phyloP scores from a whole-genome alignment of 2,113 vertebrate genomes.

The Ptilorrhoa leucosticta region DNA sequence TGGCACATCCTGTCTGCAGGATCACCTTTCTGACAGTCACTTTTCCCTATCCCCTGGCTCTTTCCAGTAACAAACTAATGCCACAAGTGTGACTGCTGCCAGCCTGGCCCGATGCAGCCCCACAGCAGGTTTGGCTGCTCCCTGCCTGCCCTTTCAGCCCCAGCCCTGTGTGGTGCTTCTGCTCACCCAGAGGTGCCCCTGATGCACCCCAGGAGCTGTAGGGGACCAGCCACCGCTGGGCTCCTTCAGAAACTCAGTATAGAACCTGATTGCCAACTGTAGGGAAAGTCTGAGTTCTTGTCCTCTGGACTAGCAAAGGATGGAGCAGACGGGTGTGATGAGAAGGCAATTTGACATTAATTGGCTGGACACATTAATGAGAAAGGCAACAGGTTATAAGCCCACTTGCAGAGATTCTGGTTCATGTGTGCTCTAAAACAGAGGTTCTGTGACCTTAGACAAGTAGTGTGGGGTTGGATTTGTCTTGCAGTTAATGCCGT shows the following conservation, averaged over 20 bases:
- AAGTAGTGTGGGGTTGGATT: background rate
- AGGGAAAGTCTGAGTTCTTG: background rate
- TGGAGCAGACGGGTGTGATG: background rate
- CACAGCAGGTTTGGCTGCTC: background rate
- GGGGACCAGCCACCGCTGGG: background rate
- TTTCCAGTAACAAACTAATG: background rate
- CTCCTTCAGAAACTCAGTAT: background rate
- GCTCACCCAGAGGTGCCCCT: background rate
- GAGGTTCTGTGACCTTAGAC: background rate
- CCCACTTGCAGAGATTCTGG: background rate
- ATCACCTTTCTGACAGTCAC: background rate
- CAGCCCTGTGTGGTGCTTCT: background rate
- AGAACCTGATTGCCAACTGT: background rate
- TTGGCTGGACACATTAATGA: background rate
- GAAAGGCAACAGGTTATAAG: background rate
- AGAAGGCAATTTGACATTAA: background rate
- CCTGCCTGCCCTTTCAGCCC: background rate
- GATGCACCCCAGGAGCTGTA: background rate
- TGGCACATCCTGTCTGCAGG: background rate
- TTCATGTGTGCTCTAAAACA: background rate
- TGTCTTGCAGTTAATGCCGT: background rate
- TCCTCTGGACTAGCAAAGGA: background rate
- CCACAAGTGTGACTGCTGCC: background rate
- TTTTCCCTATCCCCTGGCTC: background rate
- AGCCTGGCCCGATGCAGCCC: background rate